Evolutionary conservation across 2,113 vertebrate genomes (phyloP).

Genomic region (Entomyzon cyanotis): DNA sequence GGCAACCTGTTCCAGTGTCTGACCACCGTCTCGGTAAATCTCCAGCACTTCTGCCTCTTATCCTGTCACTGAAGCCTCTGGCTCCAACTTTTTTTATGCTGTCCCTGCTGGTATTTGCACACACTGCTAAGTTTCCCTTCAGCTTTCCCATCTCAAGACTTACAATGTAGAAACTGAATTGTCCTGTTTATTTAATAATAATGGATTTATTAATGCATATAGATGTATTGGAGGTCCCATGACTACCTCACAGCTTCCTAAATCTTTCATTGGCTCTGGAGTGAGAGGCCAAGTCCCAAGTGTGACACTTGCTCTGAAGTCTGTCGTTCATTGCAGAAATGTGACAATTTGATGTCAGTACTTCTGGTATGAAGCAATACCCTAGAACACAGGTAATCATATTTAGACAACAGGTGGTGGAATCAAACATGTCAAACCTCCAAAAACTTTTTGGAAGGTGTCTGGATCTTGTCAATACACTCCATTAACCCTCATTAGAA

Average conservation of each 20-base stretch:
- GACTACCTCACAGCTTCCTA: neutral
- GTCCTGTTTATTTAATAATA: neutral
- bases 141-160: neutral
- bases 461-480: neutral
- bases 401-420: neutral
- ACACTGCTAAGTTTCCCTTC: neutral
- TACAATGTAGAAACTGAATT: neutral
- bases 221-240: neutral
- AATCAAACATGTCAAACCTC: neutral
- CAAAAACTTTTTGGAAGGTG: neutral
- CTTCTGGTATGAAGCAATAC: neutral
- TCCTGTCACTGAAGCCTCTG: neutral
- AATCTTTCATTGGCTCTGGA: neutral
- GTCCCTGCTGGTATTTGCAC: neutral
- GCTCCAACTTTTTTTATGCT: neutral
- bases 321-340: neutral
- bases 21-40: neutral
- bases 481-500: neutral
- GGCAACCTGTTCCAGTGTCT: neutral
- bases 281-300: neutral
- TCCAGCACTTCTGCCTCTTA: neutral
- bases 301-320: neutral
- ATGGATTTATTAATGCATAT: neutral
- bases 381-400: neutral
- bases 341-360: neutral